These are phyloP conservation scores for Papilio helenus DNA, from an alignment of 1,140 invertebrate species.

Conservation along the genomic window DNA sequence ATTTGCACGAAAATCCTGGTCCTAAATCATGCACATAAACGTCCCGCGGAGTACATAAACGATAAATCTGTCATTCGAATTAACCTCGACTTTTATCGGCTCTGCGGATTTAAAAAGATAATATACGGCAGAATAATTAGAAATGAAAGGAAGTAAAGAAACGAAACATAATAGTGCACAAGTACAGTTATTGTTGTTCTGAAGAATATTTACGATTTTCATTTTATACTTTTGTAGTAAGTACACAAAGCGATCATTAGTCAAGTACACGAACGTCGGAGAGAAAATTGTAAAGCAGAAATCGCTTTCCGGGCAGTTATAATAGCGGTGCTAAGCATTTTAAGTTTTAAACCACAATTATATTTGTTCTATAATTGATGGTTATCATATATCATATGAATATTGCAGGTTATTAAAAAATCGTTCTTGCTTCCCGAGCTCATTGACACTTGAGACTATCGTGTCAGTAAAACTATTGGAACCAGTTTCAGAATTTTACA, in stretches of 20 bases:
- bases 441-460: too few species aligned
- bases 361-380: background rate
- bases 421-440: too few species aligned
- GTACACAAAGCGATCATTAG: background rate
- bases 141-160: background rate
- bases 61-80: constrained; percentile 12
- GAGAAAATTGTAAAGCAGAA: background rate
- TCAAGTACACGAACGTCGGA: background rate
- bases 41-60: background rate
- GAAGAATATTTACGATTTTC: background rate
- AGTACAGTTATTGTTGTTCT: too few species aligned
- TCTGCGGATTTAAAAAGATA: background rate
- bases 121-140: background rate
- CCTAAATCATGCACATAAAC: constrained; percentile 9
- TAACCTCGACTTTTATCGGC: background rate
- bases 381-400: too few species aligned
- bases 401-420: too few species aligned
- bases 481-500: too few species aligned
- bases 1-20: background rate
- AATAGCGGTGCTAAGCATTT: background rate
- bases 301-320: background rate
- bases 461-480: too few species aligned
- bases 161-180: background rate
- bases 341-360: background rate
- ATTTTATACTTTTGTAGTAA: background rate